Percentiles rank a stretch among this genome's conserved stretches.
Evolutionary conservation across 2,797 vertebrate genomes (phyloP).

Genomic region (Semotilus atromaculatus): DNA sequence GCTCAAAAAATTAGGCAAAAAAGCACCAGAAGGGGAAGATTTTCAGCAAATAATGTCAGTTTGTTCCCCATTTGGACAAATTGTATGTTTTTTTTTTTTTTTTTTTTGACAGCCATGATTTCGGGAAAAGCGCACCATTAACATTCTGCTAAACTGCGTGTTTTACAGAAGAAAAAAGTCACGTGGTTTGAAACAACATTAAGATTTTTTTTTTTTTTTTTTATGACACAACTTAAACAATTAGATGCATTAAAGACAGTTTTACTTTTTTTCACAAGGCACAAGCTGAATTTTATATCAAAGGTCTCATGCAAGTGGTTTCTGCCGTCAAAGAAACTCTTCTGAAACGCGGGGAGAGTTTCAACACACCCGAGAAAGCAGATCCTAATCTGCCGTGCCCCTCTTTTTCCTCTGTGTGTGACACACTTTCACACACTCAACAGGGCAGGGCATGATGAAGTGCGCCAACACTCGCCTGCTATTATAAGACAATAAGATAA

Average conservation of each 20-base stretch:
- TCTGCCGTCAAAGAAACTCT: slow-evolving; percentile 9
- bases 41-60: neutral
- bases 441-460: slow-evolving; percentile 20
- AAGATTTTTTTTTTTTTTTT: too few species aligned
- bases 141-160: neutral
- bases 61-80: neutral
- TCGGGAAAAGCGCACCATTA: neutral
- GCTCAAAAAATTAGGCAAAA: neutral
- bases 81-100: neutral
- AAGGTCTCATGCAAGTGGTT: neutral
- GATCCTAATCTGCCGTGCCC: slow-evolving; percentile 26
- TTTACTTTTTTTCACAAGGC: neutral
- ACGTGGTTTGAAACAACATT: too few species aligned
- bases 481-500: slow-evolving; percentile 46
- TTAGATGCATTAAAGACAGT: neutral
- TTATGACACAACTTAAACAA: neutral
- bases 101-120: neutral
- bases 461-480: slow-evolving; percentile 11
- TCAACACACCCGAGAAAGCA: slow-evolving; percentile 19
- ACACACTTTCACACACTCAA: slow-evolving; percentile 20
- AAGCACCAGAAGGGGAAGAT: neutral
- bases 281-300: neutral
- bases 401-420: slow-evolving; percentile 4
- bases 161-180: neutral
- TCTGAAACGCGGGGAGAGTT: neutral